phyloP scores from a whole-genome alignment of 2,888 invertebrate species.

The Gerosis bhagava region DNA sequence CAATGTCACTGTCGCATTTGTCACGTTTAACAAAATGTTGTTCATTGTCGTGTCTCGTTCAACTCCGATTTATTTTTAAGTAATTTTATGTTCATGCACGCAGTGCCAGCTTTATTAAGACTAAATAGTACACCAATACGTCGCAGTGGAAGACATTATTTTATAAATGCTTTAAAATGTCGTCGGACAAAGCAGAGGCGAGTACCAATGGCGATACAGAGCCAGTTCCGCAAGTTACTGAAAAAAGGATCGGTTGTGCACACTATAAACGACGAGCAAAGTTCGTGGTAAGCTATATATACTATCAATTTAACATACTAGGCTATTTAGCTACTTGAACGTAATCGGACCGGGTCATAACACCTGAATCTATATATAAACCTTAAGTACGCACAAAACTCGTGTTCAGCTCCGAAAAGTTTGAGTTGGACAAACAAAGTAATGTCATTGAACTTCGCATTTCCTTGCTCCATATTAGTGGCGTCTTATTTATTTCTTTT shows the following conservation, averaged over 20 bases:
- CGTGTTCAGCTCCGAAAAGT: constrained; percentile 44
- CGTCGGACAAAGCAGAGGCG: constrained; percentile 51
- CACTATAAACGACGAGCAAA: constrained; percentile 93
- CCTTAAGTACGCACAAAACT: constrained; percentile 47
- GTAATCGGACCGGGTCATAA: constrained; percentile 40
- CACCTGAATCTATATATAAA: constrained; percentile 57
- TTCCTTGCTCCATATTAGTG: constrained; percentile 20
- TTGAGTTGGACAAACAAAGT: constrained; percentile 55
- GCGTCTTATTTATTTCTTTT: constrained; percentile 17
- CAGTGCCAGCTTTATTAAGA: constrained; percentile 25
- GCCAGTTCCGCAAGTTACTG: constrained; percentile 43
- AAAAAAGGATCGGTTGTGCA: constrained; percentile 87
- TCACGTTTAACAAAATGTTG: constrained; percentile 35
- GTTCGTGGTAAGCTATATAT: constrained; percentile 87
- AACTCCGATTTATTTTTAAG: too few relatives aligned
- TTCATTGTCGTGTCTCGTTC: constrained; percentile 35
- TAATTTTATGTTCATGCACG: constrained; percentile 30
- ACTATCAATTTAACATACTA: too few relatives aligned
- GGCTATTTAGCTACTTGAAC: too few relatives aligned
- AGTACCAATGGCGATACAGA: constrained; percentile 44
- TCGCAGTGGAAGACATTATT: constrained; percentile 18
- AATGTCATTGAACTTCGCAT: constrained; percentile 52
- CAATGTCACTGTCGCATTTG: constrained; percentile 5
- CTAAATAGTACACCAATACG: constrained; percentile 24
- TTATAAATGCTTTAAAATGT: constrained; percentile 50